Base-by-base conservation (phyloP, 2,113 vertebrate species). In the Cariama cristata region DNA sequence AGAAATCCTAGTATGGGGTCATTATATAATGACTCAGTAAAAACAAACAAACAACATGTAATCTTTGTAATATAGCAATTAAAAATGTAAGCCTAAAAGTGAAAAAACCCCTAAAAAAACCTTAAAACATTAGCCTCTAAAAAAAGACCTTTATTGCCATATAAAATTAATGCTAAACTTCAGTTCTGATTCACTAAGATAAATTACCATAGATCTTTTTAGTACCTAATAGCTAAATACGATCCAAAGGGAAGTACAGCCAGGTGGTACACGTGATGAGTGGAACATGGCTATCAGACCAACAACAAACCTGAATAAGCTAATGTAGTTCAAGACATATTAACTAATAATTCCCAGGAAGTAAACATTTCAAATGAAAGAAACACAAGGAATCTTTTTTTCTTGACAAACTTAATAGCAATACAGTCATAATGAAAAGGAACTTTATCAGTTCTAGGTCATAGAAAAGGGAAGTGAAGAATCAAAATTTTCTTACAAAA, bases 241-340 rank as follows among this genome's bases (percentile, higher is more conserved):
- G 95, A 97, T 98, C 98, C 97, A 97, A 97, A 76, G 88, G 90
- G 97, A 97, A 93, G 42, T 23, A 56, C 28, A 94, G 97, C 97
- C 98, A 97, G 97, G 96, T 96, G 97, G 97, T 96, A 95, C 80
- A 9, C 80, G 92, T 49, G 96, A 97, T 95, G 94, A 90, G 63
- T 53, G 84, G 90, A 95, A 93, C 89, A 81, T 10, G 82, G 77
- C 94, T 97, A 94, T 79, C 93, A 95, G 90, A 96, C 64, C 96
- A 93, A 90, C 97, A 90, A 96, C 95, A 95, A 95, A 95, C 93
- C 91, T 92, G 81, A 94, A 88, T 69, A 79, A 74, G 42, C 47
- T 45, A 50, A 88, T 30, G 21, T 40, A 23, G 23, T 82, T 97
- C 88, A 95, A 92, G 92, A 86, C 49, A 40, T 62, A 97, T 97